Evolutionary conservation across 1,140 invertebrate species (phyloP).

Genomic region (Drosophila sp.): DNA sequence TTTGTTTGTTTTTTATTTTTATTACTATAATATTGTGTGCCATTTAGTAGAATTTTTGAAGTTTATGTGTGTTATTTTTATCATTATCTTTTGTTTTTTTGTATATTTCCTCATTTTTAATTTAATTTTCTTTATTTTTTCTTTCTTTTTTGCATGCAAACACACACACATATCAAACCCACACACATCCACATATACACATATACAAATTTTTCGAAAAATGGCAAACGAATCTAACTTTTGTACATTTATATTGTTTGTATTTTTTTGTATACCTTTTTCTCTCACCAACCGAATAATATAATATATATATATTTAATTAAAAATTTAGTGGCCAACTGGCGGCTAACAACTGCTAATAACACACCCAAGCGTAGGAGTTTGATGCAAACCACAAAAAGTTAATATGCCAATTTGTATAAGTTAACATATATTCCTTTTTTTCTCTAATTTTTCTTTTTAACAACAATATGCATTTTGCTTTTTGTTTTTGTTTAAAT

Average conservation of each 20-base stretch:
- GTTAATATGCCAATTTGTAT: slow-evolving; percentile 79
- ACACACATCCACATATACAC: slow-evolving; percentile 18
- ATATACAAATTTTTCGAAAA: slow-evolving; percentile 26
- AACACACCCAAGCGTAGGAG: slow-evolving; percentile 75
- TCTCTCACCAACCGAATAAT: slow-evolving; percentile 56
- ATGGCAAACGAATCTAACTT: slow-evolving; percentile 70
- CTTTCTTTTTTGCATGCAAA: slow-evolving; percentile 68
- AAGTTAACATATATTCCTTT: not conserved
- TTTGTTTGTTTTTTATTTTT: slow-evolving; percentile 1
- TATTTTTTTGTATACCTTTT: slow-evolving; percentile 45
- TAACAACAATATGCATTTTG: slow-evolving; percentile 42
- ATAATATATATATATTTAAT: slow-evolving; percentile 42
- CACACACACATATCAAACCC: slow-evolving; percentile 33
- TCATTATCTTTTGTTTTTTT: too few species aligned
- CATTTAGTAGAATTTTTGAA: slow-evolving; percentile 15
- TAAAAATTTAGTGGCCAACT: slow-evolving; percentile 65
- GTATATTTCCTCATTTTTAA: slow-evolving; percentile 38
- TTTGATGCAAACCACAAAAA: slow-evolving; percentile 76
- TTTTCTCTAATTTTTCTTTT: slow-evolving; percentile 18
- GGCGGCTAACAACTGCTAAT: slow-evolving; percentile 76
- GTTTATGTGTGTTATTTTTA: slow-evolving; percentile 28
- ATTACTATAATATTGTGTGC: slow-evolving; percentile 1
- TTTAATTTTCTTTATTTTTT: slow-evolving; percentile 44
- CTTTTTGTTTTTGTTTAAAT: slow-evolving; percentile 47
- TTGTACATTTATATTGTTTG: slow-evolving; percentile 74